These are phyloP conservation scores for Rhea pennata DNA, from an alignment of 2,113 vertebrate species.

Conservation along the genomic window DNA sequence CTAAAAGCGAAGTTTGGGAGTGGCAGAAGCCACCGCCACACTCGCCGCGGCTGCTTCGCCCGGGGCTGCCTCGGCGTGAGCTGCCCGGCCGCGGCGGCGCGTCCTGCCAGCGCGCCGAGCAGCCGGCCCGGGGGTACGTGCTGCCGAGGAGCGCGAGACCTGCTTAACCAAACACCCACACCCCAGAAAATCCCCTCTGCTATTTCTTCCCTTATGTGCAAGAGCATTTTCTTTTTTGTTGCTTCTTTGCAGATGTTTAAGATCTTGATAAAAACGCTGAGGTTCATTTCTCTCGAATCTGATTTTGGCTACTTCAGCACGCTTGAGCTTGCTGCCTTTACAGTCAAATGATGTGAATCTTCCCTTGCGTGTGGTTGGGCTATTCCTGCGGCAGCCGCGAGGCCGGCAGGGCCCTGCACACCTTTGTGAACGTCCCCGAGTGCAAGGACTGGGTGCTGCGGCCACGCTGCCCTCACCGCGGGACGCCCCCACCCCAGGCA, in stretches of 20 bases:
- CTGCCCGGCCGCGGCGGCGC: too few species aligned
- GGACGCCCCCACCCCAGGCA: too few species aligned
- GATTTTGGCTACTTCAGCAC: neutral
- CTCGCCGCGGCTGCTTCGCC: too few species aligned
- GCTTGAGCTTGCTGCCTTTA: neutral
- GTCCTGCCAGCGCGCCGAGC: too few species aligned
- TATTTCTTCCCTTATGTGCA: constrained; percentile 19
- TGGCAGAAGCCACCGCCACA: too few species aligned
- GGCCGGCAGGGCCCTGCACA: too few species aligned
- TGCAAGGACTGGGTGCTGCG: too few species aligned
- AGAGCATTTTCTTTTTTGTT: neutral
- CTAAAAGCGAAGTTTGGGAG: too few species aligned
- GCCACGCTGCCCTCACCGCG: too few species aligned
- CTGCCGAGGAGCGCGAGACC: neutral
- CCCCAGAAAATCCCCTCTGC: neutral
- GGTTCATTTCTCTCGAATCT: constrained; percentile 1
- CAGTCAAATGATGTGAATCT: accelerated
- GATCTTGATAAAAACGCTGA: constrained; percentile 46
- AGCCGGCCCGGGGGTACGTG: neutral
- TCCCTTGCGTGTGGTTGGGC: neutral
- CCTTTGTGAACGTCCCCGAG: too few species aligned
- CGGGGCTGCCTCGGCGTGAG: too few species aligned
- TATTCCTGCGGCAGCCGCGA: too few species aligned
- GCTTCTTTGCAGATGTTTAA: neutral
- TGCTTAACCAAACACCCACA: neutral